phyloP scores from a whole-genome alignment of 2,797 vertebrate genomes.

The Aeoliscus strigatus region DNA sequence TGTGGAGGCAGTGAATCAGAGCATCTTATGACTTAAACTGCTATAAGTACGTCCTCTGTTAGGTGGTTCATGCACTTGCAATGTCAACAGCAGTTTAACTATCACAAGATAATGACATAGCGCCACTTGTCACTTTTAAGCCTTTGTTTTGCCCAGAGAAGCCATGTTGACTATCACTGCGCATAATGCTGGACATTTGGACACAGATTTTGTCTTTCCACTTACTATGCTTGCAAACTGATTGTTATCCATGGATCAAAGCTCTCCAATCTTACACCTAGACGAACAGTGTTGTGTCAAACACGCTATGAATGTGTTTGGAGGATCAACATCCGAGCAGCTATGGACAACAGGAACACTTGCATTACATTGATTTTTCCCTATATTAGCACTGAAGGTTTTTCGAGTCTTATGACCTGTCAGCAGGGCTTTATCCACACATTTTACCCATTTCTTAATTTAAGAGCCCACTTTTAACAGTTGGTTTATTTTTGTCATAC shows the following conservation, averaged over 20 bases:
- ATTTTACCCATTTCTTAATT: background rate
- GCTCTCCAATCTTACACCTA: background rate
- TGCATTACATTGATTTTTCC: conserved; percentile 8
- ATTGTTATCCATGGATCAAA: background rate
- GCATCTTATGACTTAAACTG: conserved; percentile 60
- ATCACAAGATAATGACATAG: conserved; percentile 57
- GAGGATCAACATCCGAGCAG: conserved; percentile 2
- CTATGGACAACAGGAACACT: background rate
- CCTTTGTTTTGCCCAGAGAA: conserved; percentile 2
- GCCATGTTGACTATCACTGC: conserved; percentile 4
- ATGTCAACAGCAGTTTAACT: conserved; percentile 25
- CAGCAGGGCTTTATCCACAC: conserved; percentile 5
- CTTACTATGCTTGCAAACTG: background rate
- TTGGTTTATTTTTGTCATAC: conserved; percentile 5
- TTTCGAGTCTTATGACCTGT: conserved; percentile 18
- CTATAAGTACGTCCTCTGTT: conserved; percentile 43
- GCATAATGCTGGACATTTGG: background rate
- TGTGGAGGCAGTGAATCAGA: conserved; percentile 21
- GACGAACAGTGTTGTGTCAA: background rate
- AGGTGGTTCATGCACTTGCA: conserved; percentile 40
- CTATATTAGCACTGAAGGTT: conserved; percentile 1
- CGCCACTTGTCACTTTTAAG: conserved; percentile 11
- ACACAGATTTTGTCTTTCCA: background rate
- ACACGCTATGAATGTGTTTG: no score
- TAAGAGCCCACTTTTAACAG: background rate